Evolutionary conservation across 2,797 vertebrate genomes (phyloP).

Genomic region (Peromyscus attwateri): DNA sequence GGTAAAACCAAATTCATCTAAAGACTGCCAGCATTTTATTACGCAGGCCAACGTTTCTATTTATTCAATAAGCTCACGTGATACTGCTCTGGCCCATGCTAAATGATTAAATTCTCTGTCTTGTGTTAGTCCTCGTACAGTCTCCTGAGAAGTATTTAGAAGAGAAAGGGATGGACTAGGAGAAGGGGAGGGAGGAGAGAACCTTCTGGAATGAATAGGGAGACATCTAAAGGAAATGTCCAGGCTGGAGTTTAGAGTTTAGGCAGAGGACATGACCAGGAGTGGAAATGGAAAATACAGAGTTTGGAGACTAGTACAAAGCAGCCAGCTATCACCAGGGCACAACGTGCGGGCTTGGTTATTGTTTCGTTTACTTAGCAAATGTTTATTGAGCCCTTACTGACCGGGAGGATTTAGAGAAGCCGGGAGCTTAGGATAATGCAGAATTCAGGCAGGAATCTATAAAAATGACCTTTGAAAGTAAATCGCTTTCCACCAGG

Average conservation of each 20-base stretch:
- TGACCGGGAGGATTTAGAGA: constrained; percentile 30
- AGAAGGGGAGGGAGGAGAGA: neutral
- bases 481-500: neutral
- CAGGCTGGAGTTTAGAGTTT: neutral
- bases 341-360: neutral
- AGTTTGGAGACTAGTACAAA: neutral
- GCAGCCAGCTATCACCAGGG: neutral
- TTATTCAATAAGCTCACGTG: neutral
- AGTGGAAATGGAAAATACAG: neutral
- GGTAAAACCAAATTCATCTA: constrained; percentile 23
- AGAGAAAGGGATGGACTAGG: neutral
- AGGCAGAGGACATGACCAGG: neutral
- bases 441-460: constrained; percentile 1
- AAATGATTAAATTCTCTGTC: neutral
- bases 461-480: constrained; percentile 12
- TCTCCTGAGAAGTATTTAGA: neutral
- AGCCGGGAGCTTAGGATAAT: neutral
- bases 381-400: neutral
- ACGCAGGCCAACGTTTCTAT: neutral
- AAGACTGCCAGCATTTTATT: neutral
- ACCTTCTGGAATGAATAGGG: neutral
- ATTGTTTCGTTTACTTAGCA: constrained; percentile 5
- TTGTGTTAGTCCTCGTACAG: neutral
- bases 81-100: neutral
- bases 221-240: constrained; percentile 1